Evolutionary conservation across 2,797 vertebrate species (phyloP), one percentile per base, ranked within the genome.

Genomic region (Falco naumanni): DNA sequence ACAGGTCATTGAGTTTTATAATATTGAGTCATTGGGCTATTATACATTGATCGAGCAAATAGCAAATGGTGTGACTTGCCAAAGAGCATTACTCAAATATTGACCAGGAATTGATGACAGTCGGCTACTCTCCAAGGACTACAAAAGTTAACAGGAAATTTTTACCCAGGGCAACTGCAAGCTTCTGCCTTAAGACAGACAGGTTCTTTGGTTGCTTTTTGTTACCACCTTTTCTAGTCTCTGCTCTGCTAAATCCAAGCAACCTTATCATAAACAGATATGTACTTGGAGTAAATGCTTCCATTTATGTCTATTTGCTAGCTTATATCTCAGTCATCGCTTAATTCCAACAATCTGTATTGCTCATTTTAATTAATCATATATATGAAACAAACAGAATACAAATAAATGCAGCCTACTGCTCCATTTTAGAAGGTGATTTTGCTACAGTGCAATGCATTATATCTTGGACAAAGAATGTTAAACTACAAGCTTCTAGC

Each of bases 1-100:
- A 97, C 94, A 97, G 97, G 93, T 94, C 97, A 97, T 97, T 98
- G 97, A 95, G 81, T 97, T 98, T 98, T 97, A 98, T 93, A 96
- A 95, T 94, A 94, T 94, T 95, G 95, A 97, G 96, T 97, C 93
- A 93, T 89, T 90, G 90, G 89, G 76, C 93, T 95, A 97, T 97
- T 97, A 96, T 91, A 89, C 88, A 93, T 95, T 92, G 96, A 97
- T 94, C 88, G 10, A 97, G 92, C 95, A 98, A 98, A 98, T 70
- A 97, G 79, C 39, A 66, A 97, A 89, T 45, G 54, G 65, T 84
- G 87, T 66, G 91, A 94, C 93, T 96, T 94, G 93, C 94, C 93
- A 96, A 93, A 92, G 92, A 94, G 84, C 68, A 94, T 89, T 96
- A 74, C 86, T 94, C 96, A 97, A 97, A 97, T 97, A 97, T 95